Conservation (phyloP, 2,888 invertebrate genomes). For the Trichopria drosophilae region DNA sequence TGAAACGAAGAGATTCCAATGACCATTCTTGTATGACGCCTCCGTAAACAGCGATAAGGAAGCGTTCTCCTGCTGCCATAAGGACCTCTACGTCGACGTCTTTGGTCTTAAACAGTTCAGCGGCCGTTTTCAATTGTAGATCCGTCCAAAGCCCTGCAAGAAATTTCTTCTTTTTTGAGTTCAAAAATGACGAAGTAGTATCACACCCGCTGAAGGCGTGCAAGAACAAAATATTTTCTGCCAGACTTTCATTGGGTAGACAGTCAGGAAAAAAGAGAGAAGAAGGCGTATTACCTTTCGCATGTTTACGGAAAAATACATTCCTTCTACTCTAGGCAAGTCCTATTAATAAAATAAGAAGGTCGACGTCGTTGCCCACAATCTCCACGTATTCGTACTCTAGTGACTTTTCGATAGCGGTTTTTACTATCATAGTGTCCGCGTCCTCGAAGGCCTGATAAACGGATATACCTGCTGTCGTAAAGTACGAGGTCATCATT, state of each 20-base stretch:
- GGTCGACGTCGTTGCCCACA: too few species aligned
- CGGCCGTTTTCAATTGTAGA: background rate
- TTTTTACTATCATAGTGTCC: constrained; percentile 51
- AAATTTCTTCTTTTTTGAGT: background rate
- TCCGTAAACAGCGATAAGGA: background rate
- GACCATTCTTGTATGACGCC: background rate
- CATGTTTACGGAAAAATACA: constrained; percentile 1
- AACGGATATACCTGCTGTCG: constrained; percentile 49
- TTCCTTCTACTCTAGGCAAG: background rate
- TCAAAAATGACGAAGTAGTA: constrained; percentile 1
- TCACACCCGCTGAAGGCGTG: constrained; percentile 4
- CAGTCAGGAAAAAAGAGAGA: background rate
- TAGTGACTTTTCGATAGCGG: background rate
- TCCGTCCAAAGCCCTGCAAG: background rate
- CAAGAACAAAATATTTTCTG: constrained; percentile 4
- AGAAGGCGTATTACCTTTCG: background rate
- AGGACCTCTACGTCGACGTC: background rate
- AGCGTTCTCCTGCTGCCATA: constrained; percentile 1
- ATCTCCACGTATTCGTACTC: background rate
- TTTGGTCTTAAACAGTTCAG: constrained; percentile 1
- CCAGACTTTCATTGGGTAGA: background rate
- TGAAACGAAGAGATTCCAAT: background rate
- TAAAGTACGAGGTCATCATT: constrained; percentile 49
- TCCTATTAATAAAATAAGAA: background rate
- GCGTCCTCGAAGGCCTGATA: constrained; percentile 52